These are phyloP conservation scores for Solenodon paradoxus DNA, from an alignment of 2,113 vertebrate genomes.

Conservation along the genomic window DNA sequence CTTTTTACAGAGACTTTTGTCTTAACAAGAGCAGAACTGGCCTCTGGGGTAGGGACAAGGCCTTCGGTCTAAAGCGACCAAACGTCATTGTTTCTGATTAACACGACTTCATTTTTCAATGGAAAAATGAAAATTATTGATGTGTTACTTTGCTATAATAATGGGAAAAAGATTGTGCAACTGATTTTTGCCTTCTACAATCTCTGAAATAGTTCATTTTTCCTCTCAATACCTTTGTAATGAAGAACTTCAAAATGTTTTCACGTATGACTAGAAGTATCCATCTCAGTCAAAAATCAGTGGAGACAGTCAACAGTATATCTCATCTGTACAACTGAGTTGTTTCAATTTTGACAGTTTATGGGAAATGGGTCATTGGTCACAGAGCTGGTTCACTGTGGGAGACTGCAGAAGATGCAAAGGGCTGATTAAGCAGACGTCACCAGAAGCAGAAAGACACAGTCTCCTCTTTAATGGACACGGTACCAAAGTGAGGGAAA, in stretches of 20 bases:
- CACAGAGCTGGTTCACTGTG: not conserved
- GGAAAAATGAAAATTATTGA: constrained; percentile 72
- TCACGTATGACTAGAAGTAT: constrained; percentile 54
- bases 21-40: constrained; percentile 61
- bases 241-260: constrained; percentile 66
- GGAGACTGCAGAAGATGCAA: not conserved
- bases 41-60: constrained; percentile 40
- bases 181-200: constrained; percentile 52
- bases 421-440: not conserved
- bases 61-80: constrained; percentile 73
- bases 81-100: constrained; percentile 76
- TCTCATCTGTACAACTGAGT: not conserved
- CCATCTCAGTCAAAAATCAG: not conserved
- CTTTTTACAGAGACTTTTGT: constrained; percentile 52
- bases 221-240: constrained; percentile 69
- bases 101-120: constrained; percentile 65
- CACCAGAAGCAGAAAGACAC: not conserved
- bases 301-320: not conserved
- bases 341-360: not conserved
- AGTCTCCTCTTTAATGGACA: not conserved
- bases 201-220: constrained; percentile 69
- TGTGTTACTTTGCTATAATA: constrained; percentile 75
- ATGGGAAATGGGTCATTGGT: not conserved
- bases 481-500: not conserved
- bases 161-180: constrained; percentile 78